phyloP scores from a whole-genome alignment of 1,140 invertebrate genomes.

The Pristionchus pacificus region DNA sequence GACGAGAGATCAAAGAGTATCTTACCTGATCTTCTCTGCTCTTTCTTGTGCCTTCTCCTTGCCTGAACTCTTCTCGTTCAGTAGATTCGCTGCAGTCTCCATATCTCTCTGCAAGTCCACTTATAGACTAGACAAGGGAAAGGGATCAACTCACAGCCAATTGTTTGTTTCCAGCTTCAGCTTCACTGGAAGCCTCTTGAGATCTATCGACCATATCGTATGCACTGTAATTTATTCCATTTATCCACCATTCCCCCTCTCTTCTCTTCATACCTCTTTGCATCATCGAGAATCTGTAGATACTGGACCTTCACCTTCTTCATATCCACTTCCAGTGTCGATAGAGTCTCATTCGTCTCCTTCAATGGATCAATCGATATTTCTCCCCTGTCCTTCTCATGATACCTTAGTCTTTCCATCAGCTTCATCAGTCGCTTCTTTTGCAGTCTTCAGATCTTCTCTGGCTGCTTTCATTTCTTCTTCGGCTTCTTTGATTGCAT shows the following conservation, averaged over 20 bases:
- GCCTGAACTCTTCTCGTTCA: conserved; percentile 17
- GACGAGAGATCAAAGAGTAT: not conserved
- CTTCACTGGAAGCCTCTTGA: conserved; percentile 11
- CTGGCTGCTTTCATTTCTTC: conserved; percentile 11
- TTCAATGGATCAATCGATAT: conserved; percentile 5
- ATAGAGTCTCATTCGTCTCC: conserved; percentile 21
- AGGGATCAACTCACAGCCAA: conserved; percentile 10
- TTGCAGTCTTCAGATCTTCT: too few species aligned
- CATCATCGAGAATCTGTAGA: conserved; percentile 30
- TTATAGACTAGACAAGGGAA: not conserved
- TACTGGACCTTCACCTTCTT: conserved; percentile 30
- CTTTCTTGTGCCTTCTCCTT: conserved; percentile 28
- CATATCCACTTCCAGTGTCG: conserved; percentile 21
- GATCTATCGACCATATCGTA: conserved; percentile 18
- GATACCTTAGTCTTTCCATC: too few species aligned
- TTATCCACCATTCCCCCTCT: not conserved
- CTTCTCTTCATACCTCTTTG: conserved; percentile 28
- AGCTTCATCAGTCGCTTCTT: too few species aligned
- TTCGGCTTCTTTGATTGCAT: conserved; percentile 17
- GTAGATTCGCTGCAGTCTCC: conserved; percentile 8
- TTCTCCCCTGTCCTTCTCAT: too few species aligned
- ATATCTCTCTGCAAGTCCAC: conserved; percentile 15
- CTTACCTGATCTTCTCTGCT: conserved; percentile 20
- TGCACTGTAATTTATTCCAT: not conserved
- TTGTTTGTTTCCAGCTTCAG: conserved; percentile 28